Evolutionary conservation across 2,888 invertebrate genomes (phyloP).

Genomic region (Monopis laevigella): DNA sequence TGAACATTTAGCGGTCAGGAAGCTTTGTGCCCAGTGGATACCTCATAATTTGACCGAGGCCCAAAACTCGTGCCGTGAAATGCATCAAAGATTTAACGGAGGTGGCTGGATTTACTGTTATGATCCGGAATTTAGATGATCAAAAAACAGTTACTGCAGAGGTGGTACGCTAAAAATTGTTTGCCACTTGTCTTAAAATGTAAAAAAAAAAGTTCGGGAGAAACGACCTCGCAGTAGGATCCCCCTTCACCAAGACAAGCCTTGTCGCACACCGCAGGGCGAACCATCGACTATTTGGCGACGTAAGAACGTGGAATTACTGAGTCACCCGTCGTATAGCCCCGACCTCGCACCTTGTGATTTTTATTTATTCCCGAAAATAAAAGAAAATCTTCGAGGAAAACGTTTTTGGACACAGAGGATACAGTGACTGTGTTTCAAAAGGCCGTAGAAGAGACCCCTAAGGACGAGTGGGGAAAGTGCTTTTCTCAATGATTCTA

Average conservation of each 20-base stretch:
- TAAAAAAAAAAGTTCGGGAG: constrained; percentile 12
- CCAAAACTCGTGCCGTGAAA: not conserved
- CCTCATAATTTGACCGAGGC: constrained; percentile 7
- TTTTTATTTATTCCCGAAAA: not conserved
- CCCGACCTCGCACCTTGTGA: not conserved
- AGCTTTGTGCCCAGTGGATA: constrained; percentile 5
- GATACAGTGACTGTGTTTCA: constrained; percentile 13
- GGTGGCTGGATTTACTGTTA: constrained; percentile 1
- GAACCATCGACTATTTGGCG: no score
- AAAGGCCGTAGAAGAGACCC: constrained; percentile 14
- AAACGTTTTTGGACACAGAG: no score
- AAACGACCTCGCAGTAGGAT: constrained; percentile 15
- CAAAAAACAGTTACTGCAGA: not conserved
- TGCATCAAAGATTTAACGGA: not conserved
- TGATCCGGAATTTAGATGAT: constrained; percentile 2
- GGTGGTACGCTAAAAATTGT: constrained; percentile 9
- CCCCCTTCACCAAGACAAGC: constrained; percentile 14
- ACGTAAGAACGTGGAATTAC: no score
- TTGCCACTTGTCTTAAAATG: constrained; percentile 15
- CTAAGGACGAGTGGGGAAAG: constrained; percentile 13
- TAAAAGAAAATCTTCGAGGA: not conserved
- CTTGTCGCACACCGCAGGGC: constrained; percentile 11
- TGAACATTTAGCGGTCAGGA: constrained; percentile 2
- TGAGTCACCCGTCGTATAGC: not conserved
- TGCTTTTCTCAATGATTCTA: no score